These are phyloP conservation scores for Psephotus haematonotus DNA, from an alignment of 2,113 vertebrate genomes.

Conservation along the genomic window DNA sequence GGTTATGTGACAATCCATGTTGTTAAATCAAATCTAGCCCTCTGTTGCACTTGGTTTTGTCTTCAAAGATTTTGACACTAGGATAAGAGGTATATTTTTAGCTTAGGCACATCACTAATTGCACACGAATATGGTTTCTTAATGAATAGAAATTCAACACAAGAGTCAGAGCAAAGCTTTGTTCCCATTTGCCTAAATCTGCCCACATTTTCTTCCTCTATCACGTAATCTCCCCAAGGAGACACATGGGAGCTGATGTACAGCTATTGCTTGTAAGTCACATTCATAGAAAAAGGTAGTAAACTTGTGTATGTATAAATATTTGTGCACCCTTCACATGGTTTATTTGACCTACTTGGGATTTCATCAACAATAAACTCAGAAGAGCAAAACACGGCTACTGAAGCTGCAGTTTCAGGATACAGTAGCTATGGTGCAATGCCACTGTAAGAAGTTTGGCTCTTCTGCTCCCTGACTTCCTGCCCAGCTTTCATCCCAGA, in stretches of 20 bases:
- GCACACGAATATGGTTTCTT: not conserved
- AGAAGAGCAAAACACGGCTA: not conserved
- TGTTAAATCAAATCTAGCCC: not conserved
- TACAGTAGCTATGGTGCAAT: not conserved
- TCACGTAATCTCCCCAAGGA: not conserved
- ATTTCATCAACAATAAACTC: not conserved
- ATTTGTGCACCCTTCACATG: not conserved
- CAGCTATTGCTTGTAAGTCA: not conserved
- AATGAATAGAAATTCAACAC: not conserved
- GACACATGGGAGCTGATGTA: not conserved
- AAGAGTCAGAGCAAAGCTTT: not conserved
- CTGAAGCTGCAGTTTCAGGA: not conserved
- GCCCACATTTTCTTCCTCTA: not conserved
- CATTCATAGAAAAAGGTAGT: not conserved
- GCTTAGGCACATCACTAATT: not conserved
- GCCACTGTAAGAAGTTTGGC: not conserved
- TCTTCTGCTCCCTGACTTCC: not conserved
- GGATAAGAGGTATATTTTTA: not conserved
- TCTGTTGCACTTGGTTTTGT: not conserved
- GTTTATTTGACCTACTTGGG: not conserved
- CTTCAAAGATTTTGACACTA: not conserved
- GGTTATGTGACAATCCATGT: not conserved
- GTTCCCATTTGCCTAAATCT: not conserved
- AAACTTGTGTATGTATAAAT: constrained; percentile 15
- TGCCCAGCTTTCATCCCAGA: not conserved